These are phyloP conservation scores for Sylvietta virens DNA, from an alignment of 2,113 vertebrate genomes.

Conservation along the genomic window DNA sequence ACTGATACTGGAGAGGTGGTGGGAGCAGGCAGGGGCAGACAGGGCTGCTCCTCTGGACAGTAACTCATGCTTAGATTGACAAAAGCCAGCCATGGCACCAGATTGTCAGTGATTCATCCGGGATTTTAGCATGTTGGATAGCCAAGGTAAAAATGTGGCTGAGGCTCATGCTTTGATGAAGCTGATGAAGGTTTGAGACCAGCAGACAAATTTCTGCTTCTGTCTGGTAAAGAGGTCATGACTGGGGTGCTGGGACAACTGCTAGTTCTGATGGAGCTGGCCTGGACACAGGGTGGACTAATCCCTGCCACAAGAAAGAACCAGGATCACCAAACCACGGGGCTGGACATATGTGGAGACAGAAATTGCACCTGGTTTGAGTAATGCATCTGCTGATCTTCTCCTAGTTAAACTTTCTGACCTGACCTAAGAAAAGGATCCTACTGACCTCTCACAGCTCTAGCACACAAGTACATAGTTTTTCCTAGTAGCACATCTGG, in stretches of 20 bases:
- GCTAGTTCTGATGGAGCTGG: neutral
- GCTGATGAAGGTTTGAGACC: neutral
- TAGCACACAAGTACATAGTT: neutral
- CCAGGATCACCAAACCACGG: neutral
- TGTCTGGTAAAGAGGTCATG: neutral
- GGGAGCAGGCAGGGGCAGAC: neutral
- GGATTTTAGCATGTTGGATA: neutral
- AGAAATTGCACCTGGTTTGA: neutral
- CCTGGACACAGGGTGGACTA: neutral
- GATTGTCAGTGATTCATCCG: neutral
- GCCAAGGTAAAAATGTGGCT: neutral
- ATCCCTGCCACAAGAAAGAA: neutral
- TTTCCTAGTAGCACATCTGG: neutral
- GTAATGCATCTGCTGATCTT: neutral
- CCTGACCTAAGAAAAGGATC: neutral
- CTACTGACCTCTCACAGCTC: neutral
- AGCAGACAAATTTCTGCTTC: neutral
- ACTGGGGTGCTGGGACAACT: neutral
- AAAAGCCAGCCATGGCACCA: neutral
- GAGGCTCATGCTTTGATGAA: neutral
- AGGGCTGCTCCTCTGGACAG: neutral
- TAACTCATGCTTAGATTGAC: neutral
- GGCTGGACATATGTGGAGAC: neutral
- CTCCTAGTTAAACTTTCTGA: neutral
- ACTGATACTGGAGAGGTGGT: neutral